phyloP scores from a whole-genome alignment of 2,113 vertebrate genomes.

The Coreoperca whiteheadi region DNA sequence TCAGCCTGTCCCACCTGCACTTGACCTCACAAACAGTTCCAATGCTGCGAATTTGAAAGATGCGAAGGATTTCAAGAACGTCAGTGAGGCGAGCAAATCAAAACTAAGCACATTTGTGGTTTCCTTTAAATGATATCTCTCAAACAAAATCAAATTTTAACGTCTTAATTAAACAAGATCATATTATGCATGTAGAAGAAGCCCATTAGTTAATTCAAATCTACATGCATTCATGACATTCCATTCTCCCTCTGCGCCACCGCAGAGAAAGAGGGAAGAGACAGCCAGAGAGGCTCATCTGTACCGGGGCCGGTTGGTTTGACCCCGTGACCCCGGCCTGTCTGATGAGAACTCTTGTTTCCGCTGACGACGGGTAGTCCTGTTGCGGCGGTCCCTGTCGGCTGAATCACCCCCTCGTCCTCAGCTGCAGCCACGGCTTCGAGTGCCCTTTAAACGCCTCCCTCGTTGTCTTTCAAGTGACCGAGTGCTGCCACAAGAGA shows the following conservation, averaged over 20 bases:
- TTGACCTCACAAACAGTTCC: neutral
- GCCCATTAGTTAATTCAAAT: neutral
- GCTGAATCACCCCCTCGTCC: constrained; percentile 15
- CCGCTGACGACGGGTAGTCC: constrained; percentile 15
- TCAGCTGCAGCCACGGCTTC: constrained; percentile 13
- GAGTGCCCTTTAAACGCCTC: constrained; percentile 42
- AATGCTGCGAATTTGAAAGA: neutral
- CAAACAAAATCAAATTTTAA: neutral
- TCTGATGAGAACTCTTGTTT: constrained; percentile 53
- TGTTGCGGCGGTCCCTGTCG: constrained; percentile 3
- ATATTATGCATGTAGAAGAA: neutral
- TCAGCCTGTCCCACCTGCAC: too few species aligned
- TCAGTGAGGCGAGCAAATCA: neutral
- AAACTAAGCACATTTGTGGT: neutral
- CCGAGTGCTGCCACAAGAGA: constrained; percentile 1
- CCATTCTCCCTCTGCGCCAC: neutral
- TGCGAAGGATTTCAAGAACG: neutral
- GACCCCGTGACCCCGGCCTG: constrained; percentile 42
- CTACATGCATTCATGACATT: too few species aligned
- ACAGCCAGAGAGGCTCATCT: constrained; percentile 11
- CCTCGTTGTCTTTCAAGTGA: constrained; percentile 30
- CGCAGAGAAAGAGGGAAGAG: neutral
- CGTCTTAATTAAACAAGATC: neutral
- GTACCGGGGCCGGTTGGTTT: constrained; percentile 10
- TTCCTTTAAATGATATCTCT: neutral